phyloP scores from a whole-genome alignment of 2,888 invertebrate genomes.

The Limnephilus auricula region DNA sequence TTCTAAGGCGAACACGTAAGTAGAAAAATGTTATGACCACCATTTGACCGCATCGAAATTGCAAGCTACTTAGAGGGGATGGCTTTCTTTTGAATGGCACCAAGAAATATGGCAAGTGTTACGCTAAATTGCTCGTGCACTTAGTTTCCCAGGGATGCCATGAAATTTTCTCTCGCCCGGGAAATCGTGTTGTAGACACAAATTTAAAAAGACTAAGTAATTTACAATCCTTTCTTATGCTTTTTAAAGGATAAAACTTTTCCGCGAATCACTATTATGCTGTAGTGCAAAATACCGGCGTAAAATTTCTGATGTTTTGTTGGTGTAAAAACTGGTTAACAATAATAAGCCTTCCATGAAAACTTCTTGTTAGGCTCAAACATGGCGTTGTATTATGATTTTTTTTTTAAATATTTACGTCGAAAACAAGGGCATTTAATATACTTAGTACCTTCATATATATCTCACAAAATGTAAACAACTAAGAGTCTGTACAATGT shows the following conservation, averaged over 20 bases:
- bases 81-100: constrained; percentile 5
- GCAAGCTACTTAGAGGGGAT: constrained; percentile 5
- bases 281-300: too few relatives aligned
- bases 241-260: background rate
- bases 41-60: constrained; percentile 33
- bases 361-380: too few relatives aligned
- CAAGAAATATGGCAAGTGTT: constrained; percentile 8
- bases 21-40: constrained; percentile 31
- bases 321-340: too few relatives aligned
- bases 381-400: too few relatives aligned
- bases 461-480: too few relatives aligned
- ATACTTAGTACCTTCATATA: too few relatives aligned
- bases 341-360: too few relatives aligned
- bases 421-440: too few relatives aligned
- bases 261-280: background rate
- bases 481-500: too few relatives aligned
- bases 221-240: background rate
- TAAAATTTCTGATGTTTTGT: too few relatives aligned
- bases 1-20: constrained; percentile 15
- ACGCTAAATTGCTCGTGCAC: background rate
- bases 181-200: background rate
- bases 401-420: too few relatives aligned
- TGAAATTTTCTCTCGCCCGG: background rate
- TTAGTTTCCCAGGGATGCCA: background rate
- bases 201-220: background rate